Evolutionary conservation across 2,113 vertebrate species (phyloP).

Genomic region (Lepus americanus): DNA sequence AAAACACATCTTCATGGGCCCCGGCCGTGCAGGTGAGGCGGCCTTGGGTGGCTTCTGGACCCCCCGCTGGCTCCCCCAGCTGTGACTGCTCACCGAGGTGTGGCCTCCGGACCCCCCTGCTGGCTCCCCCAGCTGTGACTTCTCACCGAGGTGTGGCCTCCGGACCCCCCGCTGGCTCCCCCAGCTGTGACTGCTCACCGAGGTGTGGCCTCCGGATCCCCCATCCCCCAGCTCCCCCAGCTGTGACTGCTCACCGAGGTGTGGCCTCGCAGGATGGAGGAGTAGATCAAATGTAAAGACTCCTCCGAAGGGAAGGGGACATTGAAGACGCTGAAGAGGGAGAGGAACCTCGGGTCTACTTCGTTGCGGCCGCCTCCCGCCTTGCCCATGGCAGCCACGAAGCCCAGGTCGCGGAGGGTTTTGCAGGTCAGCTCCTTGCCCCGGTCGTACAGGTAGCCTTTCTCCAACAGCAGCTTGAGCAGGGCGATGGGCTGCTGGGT

Average conservation of each 20-base stretch:
- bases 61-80: fast-evolving
- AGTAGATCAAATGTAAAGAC: slow-evolving; percentile 93
- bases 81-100: too few relatives aligned
- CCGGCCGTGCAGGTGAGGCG: too few relatives aligned
- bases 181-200: too few relatives aligned
- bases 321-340: slow-evolving; percentile 96
- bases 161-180: not conserved
- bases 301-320: slow-evolving; percentile 93
- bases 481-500: slow-evolving; percentile 98
- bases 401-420: slow-evolving; percentile 94
- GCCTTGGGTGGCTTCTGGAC: not conserved
- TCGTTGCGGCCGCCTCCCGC: slow-evolving; percentile 97
- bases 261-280: slow-evolving; percentile 95
- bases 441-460: slow-evolving; percentile 94
- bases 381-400: slow-evolving; percentile 97
- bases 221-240: not conserved
- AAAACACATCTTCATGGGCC: not conserved
- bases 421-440: slow-evolving; percentile 96
- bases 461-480: slow-evolving; percentile 95
- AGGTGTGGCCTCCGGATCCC: too few relatives aligned
- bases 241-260: slow-evolving; percentile 88
- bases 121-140: too few relatives aligned
- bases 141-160: too few relatives aligned
- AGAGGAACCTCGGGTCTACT: slow-evolving; percentile 95
- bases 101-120: too few relatives aligned